phyloP scores from a whole-genome alignment of 2,113 vertebrate genomes.

The Elachura formosa region DNA sequence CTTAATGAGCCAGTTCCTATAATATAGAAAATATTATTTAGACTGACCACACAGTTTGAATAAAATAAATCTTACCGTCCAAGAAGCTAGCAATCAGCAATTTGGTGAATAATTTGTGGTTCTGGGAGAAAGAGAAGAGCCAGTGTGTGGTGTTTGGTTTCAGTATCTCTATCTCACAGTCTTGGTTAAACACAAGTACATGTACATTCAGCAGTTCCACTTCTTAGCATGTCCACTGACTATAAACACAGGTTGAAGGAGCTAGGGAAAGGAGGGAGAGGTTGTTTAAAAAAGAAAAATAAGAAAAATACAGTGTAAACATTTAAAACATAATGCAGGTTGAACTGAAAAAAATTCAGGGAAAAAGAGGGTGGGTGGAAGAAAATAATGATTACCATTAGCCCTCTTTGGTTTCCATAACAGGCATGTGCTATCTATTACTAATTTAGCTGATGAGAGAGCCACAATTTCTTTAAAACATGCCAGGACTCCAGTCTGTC shows the following conservation, averaged over 20 bases:
- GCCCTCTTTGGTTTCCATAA: neutral
- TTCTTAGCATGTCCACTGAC: neutral
- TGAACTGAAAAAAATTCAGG: neutral
- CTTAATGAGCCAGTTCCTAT: neutral
- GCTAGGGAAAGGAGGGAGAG: neutral
- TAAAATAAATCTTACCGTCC: neutral
- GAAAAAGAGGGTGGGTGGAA: neutral
- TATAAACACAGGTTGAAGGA: neutral
- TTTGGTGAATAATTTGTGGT: neutral
- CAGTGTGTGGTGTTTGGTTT: neutral
- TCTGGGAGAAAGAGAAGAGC: neutral
- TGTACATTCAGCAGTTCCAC: neutral
- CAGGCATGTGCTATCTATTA: slow-evolving; percentile 7
- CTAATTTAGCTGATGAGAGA: slow-evolving; percentile 33
- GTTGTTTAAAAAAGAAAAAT: neutral
- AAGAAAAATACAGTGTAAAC: neutral
- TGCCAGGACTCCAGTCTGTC: slow-evolving; percentile 46
- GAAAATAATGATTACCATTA: neutral
- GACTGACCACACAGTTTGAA: neutral
- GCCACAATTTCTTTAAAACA: slow-evolving; percentile 27
- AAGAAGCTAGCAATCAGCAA: neutral
- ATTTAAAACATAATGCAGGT: neutral
- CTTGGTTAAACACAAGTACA: neutral
- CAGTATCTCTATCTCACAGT: neutral
- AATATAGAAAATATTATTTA: neutral